Evolutionary conservation across 2,888 invertebrate genomes (phyloP).

Genomic region (Orchestes rusci): DNA sequence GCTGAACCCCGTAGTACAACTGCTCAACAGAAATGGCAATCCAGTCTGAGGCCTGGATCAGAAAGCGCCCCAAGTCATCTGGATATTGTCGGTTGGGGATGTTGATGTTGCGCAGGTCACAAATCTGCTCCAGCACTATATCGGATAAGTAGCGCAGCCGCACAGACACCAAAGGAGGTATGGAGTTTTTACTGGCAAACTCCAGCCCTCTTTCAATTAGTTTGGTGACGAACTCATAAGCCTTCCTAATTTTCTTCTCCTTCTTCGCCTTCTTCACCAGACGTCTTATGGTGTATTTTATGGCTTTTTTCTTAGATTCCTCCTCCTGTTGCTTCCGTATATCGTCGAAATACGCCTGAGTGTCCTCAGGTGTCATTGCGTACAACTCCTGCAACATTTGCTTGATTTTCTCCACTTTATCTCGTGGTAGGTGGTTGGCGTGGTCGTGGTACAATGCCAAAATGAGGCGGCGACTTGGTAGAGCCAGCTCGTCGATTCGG

Average conservation of each 20-base stretch:
- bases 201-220: constrained; percentile 30
- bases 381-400: constrained; percentile 48
- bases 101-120: constrained; percentile 77
- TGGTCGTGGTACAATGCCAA: constrained; percentile 51
- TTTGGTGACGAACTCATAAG: constrained; percentile 24
- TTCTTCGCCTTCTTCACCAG: constrained; percentile 20
- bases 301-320: constrained; percentile 24
- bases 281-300: constrained; percentile 30
- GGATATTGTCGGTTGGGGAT: constrained; percentile 53
- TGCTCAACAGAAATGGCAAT: constrained; percentile 39
- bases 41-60: constrained; percentile 39
- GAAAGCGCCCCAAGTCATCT: constrained; percentile 32
- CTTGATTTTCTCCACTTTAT: constrained; percentile 49
- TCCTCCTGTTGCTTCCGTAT: constrained; percentile 32
- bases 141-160: constrained; percentile 52
- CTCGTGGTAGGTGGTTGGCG: constrained; percentile 45
- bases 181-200: constrained; percentile 36
- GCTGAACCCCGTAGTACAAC: constrained; percentile 39
- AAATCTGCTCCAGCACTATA: constrained; percentile 50
- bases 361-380: constrained; percentile 45
- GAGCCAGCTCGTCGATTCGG: constrained; percentile 47
- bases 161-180: constrained; percentile 51
- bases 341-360: constrained; percentile 52
- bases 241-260: constrained; percentile 20
- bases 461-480: constrained; percentile 48